Conservation (phyloP, 1,140 invertebrate genomes). For the Lucilia cuprina region DNA sequence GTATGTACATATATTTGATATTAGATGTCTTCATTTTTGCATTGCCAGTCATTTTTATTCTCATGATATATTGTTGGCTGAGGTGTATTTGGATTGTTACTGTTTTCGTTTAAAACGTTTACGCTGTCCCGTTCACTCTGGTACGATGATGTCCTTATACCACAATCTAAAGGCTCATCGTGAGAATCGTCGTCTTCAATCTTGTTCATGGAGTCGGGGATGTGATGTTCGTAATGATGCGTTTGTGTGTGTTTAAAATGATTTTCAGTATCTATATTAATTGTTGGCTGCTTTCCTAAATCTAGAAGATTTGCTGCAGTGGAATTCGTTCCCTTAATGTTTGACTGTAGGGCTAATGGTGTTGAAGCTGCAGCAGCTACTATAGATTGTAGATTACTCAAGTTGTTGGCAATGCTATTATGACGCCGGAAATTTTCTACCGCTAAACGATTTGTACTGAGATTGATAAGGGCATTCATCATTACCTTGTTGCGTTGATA, state of each 20-base stretch:
- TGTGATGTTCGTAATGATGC: neutral
- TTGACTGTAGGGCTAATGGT: slow-evolving; percentile 43
- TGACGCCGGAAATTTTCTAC: slow-evolving; percentile 46
- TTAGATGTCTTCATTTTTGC: slow-evolving; percentile 10
- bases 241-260: neutral
- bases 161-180: slow-evolving; percentile 46
- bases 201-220: neutral
- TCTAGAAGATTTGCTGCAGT: neutral
- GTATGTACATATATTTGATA: neutral
- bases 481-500: slow-evolving; percentile 62
- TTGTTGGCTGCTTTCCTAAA: neutral
- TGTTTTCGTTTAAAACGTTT: neutral
- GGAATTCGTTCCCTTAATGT: slow-evolving; percentile 1
- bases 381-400: slow-evolving; percentile 35
- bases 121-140: neutral
- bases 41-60: neutral
- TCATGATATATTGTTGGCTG: neutral
- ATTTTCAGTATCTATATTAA: neutral
- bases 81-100: neutral
- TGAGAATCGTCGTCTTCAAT: neutral
- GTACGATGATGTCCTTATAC: slow-evolving; percentile 35
- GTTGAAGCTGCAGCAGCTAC: slow-evolving; percentile 23
- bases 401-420: slow-evolving; percentile 37
- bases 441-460: slow-evolving; percentile 46
- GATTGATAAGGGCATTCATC: slow-evolving; percentile 59